These are phyloP conservation scores for Myxocyprinus asiaticus DNA, from an alignment of 2,113 vertebrate genomes.

Conservation along the genomic window DNA sequence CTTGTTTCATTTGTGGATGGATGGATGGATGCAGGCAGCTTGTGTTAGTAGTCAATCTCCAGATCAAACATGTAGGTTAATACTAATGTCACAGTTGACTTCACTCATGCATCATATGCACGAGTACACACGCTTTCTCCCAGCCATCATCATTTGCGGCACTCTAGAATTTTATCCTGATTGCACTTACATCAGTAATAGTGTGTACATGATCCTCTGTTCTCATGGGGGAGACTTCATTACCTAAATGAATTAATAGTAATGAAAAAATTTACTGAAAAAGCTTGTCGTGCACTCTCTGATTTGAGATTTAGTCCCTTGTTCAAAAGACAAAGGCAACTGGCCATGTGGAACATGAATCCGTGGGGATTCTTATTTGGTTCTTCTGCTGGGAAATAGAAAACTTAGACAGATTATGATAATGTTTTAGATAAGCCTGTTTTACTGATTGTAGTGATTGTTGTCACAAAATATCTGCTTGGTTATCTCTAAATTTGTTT, in stretches of 20 bases:
- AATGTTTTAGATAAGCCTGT: constrained; percentile 14
- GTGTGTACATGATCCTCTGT: constrained; percentile 32
- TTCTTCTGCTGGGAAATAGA: no score
- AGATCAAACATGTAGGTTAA: constrained; percentile 17
- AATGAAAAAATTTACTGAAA: constrained; percentile 1
- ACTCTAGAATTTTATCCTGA: constrained; percentile 13
- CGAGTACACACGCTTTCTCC: constrained; percentile 9
- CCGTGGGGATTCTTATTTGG: no score
- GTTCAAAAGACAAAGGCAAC: no score
- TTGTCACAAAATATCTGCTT: no score
- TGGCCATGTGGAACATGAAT: no score
- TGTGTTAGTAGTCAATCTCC: no score
- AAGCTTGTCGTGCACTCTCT: constrained; percentile 16
- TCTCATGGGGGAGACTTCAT: constrained; percentile 26
- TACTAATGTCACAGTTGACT: constrained; percentile 16
- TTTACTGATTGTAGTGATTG: neutral
- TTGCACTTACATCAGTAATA: constrained; percentile 33
- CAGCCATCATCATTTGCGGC: constrained; percentile 20
- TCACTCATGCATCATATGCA: constrained; percentile 23
- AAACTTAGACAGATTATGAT: neutral
- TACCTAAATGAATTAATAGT: constrained; percentile 26
- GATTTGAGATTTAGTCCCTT: neutral
- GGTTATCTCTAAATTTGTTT: no score
- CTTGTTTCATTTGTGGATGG: neutral
- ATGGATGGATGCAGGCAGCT: neutral